A percentile compares a stretch with the other conserved stretches of the same genome.
These are phyloP conservation scores for Calliphora vomitoria DNA, from an alignment of 2,888 invertebrate genomes.

Conservation along the genomic window DNA sequence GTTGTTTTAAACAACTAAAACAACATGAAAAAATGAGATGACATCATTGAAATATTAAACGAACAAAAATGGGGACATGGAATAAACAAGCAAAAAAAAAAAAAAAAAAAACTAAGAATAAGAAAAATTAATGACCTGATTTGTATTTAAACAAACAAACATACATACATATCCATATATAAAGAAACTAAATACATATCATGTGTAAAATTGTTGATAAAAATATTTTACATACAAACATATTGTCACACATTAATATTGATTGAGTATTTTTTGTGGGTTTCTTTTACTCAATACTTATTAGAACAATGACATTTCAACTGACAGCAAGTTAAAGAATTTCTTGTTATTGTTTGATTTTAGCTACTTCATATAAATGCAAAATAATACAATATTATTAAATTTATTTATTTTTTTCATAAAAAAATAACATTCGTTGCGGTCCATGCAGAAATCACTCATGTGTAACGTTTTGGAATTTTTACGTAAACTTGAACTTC, in stretches of 20 bases:
- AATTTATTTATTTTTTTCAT: not conserved
- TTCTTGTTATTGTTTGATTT: not conserved
- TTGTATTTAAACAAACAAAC: constrained; percentile 29
- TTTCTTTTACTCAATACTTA: not conserved
- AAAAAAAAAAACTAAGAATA: not conserved
- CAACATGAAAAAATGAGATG: constrained; percentile 6
- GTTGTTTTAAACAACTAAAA: constrained; percentile 18
- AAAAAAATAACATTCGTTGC: constrained; percentile 48
- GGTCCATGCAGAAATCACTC: constrained; percentile 69
- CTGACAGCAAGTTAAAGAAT: constrained; percentile 19
- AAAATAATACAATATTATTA: constrained; percentile 36
- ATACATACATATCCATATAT: no score
- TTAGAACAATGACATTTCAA: constrained; percentile 61
- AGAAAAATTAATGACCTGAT: constrained; percentile 35
- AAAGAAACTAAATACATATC: no score
- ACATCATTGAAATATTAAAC: constrained; percentile 38
- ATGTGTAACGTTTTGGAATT: constrained; percentile 71
- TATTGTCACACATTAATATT: constrained; percentile 11
- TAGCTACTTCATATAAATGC: constrained; percentile 12
- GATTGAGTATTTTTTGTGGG: constrained; percentile 7
- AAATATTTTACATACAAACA: not conserved
- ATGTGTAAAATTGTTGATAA: constrained; percentile 27
- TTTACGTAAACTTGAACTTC: constrained; percentile 74
- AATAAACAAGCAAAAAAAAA: no score
- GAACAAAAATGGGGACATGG: constrained; percentile 14